Percentiles rank a stretch among this genome's conserved stretches.
phyloP scores from a whole-genome alignment of 1,140 invertebrate species.

The Lordiphosa stackelbergi region DNA sequence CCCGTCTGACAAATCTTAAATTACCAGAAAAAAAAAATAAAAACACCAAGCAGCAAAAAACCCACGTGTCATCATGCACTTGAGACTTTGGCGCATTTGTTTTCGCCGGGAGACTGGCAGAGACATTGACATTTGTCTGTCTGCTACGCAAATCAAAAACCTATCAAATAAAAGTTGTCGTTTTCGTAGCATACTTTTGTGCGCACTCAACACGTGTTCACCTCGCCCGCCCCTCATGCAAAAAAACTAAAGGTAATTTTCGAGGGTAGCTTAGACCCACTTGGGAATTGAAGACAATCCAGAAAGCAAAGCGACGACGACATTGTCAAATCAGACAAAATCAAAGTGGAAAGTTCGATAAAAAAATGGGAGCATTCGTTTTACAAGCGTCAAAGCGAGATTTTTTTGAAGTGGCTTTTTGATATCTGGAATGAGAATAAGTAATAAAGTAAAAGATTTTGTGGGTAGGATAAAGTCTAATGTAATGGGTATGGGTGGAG shows the following conservation, averaged over 20 bases:
- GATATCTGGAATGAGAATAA: slow-evolving; percentile 2
- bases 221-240: not conserved
- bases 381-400: not conserved
- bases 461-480: not conserved
- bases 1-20: slow-evolving; percentile 65
- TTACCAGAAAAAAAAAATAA: slow-evolving; percentile 52
- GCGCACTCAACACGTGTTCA: slow-evolving; percentile 64
- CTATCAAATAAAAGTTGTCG: slow-evolving; percentile 70
- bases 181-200: slow-evolving; percentile 43
- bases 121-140: slow-evolving; percentile 59
- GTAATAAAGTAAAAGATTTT: not conserved
- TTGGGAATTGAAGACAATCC: slow-evolving; percentile 36
- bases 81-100: slow-evolving; percentile 61
- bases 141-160: slow-evolving; percentile 66
- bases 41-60: no score
- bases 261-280: slow-evolving; percentile 34
- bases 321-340: slow-evolving; percentile 12
- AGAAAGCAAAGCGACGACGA: slow-evolving; percentile 23
- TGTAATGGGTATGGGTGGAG: no score
- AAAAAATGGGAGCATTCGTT: slow-evolving; percentile 1
- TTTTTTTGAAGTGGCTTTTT: not conserved
- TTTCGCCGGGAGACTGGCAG: slow-evolving; percentile 22
- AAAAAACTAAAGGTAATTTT: slow-evolving; percentile 53
- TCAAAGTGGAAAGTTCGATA: slow-evolving; percentile 1
- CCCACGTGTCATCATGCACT: slow-evolving; percentile 70